These are phyloP conservation scores for Spea bombifrons DNA, from an alignment of 2,113 vertebrate genomes.

Conservation along the genomic window DNA sequence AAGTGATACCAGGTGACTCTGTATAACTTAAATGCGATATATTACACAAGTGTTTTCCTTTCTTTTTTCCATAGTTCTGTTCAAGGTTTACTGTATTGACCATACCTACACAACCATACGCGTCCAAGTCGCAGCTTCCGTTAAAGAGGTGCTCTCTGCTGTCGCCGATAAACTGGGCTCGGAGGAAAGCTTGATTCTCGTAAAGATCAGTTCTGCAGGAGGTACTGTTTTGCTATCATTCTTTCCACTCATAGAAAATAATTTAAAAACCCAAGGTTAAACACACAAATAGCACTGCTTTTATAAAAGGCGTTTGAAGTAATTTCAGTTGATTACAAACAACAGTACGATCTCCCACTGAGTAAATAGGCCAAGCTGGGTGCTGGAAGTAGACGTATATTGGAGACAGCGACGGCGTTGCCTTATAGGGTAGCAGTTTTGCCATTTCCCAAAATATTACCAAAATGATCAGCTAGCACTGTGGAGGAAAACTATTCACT, in stretches of 20 bases:
- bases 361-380: slow-evolving; percentile 48
- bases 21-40: not conserved
- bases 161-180: slow-evolving; percentile 93
- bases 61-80: slow-evolving; percentile 73
- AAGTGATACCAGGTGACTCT: not conserved
- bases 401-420: slow-evolving; percentile 19
- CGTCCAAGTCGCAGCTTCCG: slow-evolving; percentile 80
- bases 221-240: slow-evolving; percentile 67
- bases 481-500: slow-evolving; percentile 39
- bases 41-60: slow-evolving; percentile 4
- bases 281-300: slow-evolving; percentile 45
- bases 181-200: slow-evolving; percentile 84
- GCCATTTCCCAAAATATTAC: slow-evolving; percentile 44
- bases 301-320: slow-evolving; percentile 40
- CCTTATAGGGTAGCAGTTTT: slow-evolving; percentile 28
- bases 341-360: slow-evolving; percentile 40
- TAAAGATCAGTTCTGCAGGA: slow-evolving; percentile 91
- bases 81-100: slow-evolving; percentile 94
- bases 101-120: slow-evolving; percentile 96
- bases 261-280: slow-evolving; percentile 49
- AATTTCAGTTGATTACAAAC: slow-evolving; percentile 49
- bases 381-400: slow-evolving; percentile 35
- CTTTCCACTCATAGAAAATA: slow-evolving; percentile 38
- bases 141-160: slow-evolving; percentile 84
- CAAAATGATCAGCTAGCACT: slow-evolving; percentile 39